Evolutionary conservation across 2,888 invertebrate genomes (phyloP).

Genomic region (Drosophila rubida): DNA sequence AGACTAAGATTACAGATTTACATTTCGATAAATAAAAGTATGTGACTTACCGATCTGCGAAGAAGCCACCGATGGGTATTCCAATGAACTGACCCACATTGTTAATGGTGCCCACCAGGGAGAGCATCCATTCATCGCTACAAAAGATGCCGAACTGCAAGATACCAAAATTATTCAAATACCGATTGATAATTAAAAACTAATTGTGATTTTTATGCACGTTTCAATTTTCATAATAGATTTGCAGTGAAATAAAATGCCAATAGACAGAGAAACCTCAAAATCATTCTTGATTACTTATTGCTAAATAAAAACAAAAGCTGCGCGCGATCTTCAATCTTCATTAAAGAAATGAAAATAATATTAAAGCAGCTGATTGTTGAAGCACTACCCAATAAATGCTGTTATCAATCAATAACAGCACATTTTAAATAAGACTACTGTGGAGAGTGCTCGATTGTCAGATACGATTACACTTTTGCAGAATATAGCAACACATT

Average conservation of each 20-base stretch:
- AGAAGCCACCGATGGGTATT: conserved; percentile 87
- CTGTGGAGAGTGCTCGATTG: background rate
- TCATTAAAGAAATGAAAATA: too few relatives aligned
- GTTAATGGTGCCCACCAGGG: conserved; percentile 90
- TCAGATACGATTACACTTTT: background rate
- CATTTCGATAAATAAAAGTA: background rate
- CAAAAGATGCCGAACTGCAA: conserved; percentile 78
- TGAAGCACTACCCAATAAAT: background rate
- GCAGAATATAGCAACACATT: background rate
- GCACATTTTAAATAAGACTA: background rate
- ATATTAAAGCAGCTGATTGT: background rate
- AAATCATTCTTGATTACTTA: background rate
- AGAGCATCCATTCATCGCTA: conserved; percentile 88
- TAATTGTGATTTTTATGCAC: too few relatives aligned
- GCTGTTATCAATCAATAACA: background rate
- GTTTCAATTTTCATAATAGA: too few relatives aligned
- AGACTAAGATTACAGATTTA: background rate
- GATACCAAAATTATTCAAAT: background rate
- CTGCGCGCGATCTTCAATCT: too few relatives aligned
- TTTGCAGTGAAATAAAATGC: too few relatives aligned
- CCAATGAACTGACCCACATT: conserved; percentile 91
- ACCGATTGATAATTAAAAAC: background rate
- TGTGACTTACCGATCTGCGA: conserved; percentile 87
- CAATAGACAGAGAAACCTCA: too few relatives aligned
- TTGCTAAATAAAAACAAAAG: background rate